A percentile compares a stretch with the other conserved stretches of the same genome.
Conservation (phyloP, 2,113 vertebrate genomes). For the Siniperca chuatsi region DNA sequence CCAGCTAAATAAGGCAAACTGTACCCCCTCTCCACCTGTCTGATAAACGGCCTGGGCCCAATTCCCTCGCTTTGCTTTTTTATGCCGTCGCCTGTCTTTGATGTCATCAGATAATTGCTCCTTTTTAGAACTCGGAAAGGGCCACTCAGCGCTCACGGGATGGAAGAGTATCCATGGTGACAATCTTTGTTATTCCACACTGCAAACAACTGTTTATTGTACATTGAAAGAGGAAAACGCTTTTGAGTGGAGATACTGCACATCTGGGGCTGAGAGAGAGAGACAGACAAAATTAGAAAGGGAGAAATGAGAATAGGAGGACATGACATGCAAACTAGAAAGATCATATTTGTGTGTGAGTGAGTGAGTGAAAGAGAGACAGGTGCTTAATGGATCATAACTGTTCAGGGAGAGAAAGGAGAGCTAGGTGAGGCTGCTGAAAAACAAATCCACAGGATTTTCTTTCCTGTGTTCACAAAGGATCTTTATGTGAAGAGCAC, state of each 20-base stretch:
- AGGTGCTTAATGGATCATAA: constrained; percentile 27
- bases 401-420: constrained; percentile 20
- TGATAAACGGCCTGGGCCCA: constrained; percentile 63
- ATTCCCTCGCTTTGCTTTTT: constrained; percentile 70
- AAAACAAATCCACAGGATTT: constrained; percentile 34
- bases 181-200: constrained; percentile 76
- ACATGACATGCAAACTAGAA: constrained; percentile 33
- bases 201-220: constrained; percentile 76
- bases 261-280: constrained; percentile 61
- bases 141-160: constrained; percentile 68
- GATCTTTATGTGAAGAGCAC: constrained; percentile 29
- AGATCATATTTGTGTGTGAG: constrained; percentile 24
- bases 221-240: constrained; percentile 43
- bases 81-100: constrained; percentile 77
- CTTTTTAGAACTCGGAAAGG: constrained; percentile 79
- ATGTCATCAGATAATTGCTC: constrained; percentile 85
- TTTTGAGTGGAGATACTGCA: constrained; percentile 61
- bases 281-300: constrained; percentile 20
- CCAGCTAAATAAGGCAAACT: constrained; percentile 53
- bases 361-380: constrained; percentile 18
- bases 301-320: constrained; percentile 6
- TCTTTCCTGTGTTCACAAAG: constrained; percentile 33
- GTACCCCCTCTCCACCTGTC: constrained; percentile 58
- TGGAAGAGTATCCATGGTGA: constrained; percentile 79
- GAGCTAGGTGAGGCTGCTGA: constrained; percentile 4